Base-by-base conservation (phyloP, 2,113 vertebrate species). In the Pygoscelis adeliae region DNA sequence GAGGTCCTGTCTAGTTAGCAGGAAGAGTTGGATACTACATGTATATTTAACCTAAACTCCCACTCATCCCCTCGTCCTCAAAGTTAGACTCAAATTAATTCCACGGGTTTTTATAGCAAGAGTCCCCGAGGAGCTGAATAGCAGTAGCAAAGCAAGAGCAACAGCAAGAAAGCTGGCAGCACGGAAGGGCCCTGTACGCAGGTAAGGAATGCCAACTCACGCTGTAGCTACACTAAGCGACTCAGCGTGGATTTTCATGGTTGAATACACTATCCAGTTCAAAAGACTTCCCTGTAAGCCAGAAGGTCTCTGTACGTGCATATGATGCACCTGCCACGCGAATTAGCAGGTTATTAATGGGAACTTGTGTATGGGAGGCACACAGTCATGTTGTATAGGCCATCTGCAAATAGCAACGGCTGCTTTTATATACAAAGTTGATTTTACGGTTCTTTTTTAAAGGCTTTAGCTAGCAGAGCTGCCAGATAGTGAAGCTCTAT, bases 151-250 rank as follows among this genome's bases (percentile, higher is more conserved):
- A 61, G 18, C 16, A 47, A 2, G 5, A 89, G 13, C 30, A 50
- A 59, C 10, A 46, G 40, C n/a, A 63, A 67, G 22, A 52, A 65
- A 84, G 36, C 16, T 15, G 15, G 20, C 23, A 53, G 53, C 49
- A 42, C 0, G 2, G 15, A 32, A 91, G 13, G 29, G 34, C 38
- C 36, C 58, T n/a, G 3, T 29, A 36, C 1, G 0, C 0, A 1
- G 25, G 25, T 36, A 73, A 72, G 42, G 30, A 73, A 47, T 20
- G 22, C 44, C 50, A 25, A 30, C 2, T 15, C 66, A 71, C 0
- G 1, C 38, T 34, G 21, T 5, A 66, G 36, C 55, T 49, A n/a
- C 56, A 18, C 26, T 34, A 8, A 20, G 38, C 0, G 3, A 46
- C 50, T 26, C 34, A 0, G 3, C 3, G 15, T n/a, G 36, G 36